Percentiles rank a stretch among this genome's conserved stretches.
Conservation (phyloP, 2,888 invertebrate species). For the Drosophila emarginata region DNA sequence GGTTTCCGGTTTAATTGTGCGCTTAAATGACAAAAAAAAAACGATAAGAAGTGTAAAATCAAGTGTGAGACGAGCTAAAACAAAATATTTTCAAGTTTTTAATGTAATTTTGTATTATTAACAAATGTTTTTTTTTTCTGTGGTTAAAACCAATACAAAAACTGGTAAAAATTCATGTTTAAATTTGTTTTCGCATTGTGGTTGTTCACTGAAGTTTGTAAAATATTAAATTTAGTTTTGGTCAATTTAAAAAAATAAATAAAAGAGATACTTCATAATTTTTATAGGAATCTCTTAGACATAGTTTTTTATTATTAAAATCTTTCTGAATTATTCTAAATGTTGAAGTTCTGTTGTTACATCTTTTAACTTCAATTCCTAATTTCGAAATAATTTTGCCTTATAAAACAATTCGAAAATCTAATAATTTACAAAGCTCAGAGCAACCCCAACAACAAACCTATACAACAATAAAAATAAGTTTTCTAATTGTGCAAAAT, state of each 20-base stretch:
- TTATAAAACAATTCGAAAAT: not conserved
- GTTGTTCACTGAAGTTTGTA: not conserved
- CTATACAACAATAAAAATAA: not conserved
- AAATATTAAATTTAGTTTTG: not conserved
- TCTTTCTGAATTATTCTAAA: no score
- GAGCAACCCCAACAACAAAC: not conserved
- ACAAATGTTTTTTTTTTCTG: not conserved
- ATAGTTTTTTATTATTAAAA: no score
- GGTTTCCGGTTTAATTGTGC: constrained; percentile 11
- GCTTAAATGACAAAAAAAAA: constrained; percentile 3
- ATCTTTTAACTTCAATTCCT: no score
- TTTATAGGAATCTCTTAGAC: no score
- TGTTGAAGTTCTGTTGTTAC: no score
- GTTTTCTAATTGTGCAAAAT: constrained; percentile 2
- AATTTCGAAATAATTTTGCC: no score
- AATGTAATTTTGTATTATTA: constrained; percentile 15
- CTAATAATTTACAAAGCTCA: not conserved
- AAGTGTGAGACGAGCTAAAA: not conserved
- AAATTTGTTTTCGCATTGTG: not conserved
- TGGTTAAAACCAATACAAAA: not conserved
- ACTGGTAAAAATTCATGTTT: not conserved
- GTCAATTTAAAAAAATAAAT: no score
- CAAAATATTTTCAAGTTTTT: not conserved
- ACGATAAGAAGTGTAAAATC: constrained; percentile 1
- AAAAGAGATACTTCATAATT: no score